Evolutionary conservation across 1,140 invertebrate genomes (phyloP).

Genomic region (Cydia pomonella): DNA sequence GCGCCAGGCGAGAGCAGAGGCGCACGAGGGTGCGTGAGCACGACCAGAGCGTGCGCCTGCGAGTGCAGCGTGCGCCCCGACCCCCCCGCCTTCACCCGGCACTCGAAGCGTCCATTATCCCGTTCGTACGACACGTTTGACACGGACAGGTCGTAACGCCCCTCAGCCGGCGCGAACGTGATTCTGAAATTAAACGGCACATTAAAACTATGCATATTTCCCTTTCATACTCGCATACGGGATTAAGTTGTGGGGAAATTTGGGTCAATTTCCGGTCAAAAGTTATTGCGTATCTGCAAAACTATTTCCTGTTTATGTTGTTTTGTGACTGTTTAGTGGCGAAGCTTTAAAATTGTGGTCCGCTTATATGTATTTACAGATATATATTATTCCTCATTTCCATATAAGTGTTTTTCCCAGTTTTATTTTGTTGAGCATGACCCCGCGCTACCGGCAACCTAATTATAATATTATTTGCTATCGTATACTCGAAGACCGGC

Average conservation of each 20-base stretch:
- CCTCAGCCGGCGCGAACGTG: slow-evolving; percentile 88
- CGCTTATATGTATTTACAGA: too few species aligned
- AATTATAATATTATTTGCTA: background rate
- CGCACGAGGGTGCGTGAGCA: slow-evolving; percentile 90
- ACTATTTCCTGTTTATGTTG: background rate
- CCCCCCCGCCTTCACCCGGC: slow-evolving; percentile 91
- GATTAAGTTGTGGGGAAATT: background rate
- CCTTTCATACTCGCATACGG: background rate
- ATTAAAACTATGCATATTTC: slow-evolving; percentile 7
- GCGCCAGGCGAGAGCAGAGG: slow-evolving; percentile 88
- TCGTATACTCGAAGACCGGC: too few species aligned
- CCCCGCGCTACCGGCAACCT: background rate
- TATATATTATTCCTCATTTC: background rate
- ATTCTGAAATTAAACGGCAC: slow-evolving; percentile 79
- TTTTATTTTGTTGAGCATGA: background rate
- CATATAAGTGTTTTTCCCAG: background rate
- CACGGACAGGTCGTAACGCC: slow-evolving; percentile 93
- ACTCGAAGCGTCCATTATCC: slow-evolving; percentile 96
- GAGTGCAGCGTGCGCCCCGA: slow-evolving; percentile 91
- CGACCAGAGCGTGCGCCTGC: slow-evolving; percentile 91
- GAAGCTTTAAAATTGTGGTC: background rate
- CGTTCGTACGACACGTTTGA: slow-evolving; percentile 92
- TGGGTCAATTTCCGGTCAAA: background rate
- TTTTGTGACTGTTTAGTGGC: background rate
- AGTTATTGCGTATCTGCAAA: background rate